A percentile compares a stretch with the other conserved stretches of the same genome.
phyloP scores from a whole-genome alignment of 2,113 vertebrate genomes.

The Alosa alosa region DNA sequence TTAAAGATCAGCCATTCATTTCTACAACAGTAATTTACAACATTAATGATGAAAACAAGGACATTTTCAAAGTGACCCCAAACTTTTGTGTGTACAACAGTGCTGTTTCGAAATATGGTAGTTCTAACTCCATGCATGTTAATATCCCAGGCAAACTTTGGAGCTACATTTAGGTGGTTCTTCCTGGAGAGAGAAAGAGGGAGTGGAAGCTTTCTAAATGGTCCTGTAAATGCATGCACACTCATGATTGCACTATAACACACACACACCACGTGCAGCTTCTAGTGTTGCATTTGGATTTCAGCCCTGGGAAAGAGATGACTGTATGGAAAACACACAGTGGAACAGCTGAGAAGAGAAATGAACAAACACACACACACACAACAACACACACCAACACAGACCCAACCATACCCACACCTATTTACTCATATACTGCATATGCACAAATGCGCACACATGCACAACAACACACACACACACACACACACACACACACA shows the following conservation, averaged over 20 bases:
- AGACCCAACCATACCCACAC: not conserved
- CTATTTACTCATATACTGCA: not conserved
- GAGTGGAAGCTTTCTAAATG: not conserved
- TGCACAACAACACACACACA: constrained; percentile 19
- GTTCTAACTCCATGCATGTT: no score
- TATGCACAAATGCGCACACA: no score
- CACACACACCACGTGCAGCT: constrained; percentile 17
- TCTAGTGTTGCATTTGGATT: constrained; percentile 19
- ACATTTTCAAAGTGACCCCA: no score
- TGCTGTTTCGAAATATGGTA: no score
- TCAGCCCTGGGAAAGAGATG: constrained; percentile 13
- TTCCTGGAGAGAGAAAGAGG: not conserved
- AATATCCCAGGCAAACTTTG: no score
- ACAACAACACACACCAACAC: not conserved
- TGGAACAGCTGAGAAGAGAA: constrained; percentile 5
- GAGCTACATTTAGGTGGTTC: not conserved
- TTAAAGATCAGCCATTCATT: no score
- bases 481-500: not conserved
- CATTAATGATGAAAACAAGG: no score
- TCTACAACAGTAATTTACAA: no score
- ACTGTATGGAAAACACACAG: constrained; percentile 34
- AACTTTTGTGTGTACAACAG: no score
- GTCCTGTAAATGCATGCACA: not conserved
- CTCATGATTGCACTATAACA: not conserved
- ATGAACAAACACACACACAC: not conserved